These are phyloP conservation scores for Anarsia innoxiella DNA, from an alignment of 2,888 invertebrate genomes.

Conservation along the genomic window DNA sequence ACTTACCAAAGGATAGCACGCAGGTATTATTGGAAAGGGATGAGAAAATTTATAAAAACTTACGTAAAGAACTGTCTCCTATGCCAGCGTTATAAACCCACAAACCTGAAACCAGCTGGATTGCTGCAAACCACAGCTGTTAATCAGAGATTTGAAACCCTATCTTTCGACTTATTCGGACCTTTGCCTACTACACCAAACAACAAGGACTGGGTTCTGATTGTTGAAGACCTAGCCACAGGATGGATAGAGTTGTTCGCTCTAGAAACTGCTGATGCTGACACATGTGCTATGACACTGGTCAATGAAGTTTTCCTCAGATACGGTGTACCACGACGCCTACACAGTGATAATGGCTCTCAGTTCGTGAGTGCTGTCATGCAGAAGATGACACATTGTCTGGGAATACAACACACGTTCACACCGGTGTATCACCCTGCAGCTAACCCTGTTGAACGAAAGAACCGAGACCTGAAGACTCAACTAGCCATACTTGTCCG, in stretches of 20 bases:
- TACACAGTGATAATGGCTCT: constrained; percentile 18
- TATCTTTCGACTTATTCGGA: constrained; percentile 21
- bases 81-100: constrained; percentile 18
- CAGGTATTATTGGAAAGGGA: constrained; percentile 18
- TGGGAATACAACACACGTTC: constrained; percentile 26
- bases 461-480: constrained; percentile 21
- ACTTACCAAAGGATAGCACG: constrained; percentile 12
- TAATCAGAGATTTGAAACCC: constrained; percentile 16
- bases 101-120: constrained; percentile 18
- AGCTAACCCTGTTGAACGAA: constrained; percentile 33
- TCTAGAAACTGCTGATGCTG: constrained; percentile 26
- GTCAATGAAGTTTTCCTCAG: constrained; percentile 26
- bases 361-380: constrained; percentile 18
- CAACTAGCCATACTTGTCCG: constrained; percentile 17
- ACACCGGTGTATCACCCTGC: constrained; percentile 28
- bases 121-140: constrained; percentile 16
- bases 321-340: constrained; percentile 18
- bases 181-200: constrained; percentile 17
- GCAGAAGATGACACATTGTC: constrained; percentile 20
- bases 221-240: constrained; percentile 19
- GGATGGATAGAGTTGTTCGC: constrained; percentile 30
- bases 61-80: constrained; percentile 14
- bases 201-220: constrained; percentile 19
- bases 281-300: constrained; percentile 25
- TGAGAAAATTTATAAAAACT: constrained; percentile 14